A percentile compares a stretch with the other conserved stretches of the same genome.
phyloP scores from a whole-genome alignment of 2,888 invertebrate genomes.

The Andricus quercusramuli region DNA sequence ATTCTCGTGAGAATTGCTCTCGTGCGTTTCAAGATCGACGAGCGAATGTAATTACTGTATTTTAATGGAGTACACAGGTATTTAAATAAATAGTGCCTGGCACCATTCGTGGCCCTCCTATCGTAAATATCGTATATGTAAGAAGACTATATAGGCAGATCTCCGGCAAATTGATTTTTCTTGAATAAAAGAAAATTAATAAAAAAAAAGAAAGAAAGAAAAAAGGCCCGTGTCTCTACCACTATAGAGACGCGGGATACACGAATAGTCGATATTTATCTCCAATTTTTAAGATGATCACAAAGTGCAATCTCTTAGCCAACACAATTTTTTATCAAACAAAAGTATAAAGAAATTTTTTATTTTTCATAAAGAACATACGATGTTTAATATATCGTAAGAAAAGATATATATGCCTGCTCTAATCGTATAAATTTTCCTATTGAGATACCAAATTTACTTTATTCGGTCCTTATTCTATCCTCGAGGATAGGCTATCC shows the following conservation, averaged over 20 bases:
- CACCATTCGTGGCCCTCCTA: conserved; percentile 78
- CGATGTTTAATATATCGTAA: conserved; percentile 46
- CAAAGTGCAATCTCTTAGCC: conserved; percentile 78
- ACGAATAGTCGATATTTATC: conserved; percentile 63
- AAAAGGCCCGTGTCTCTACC: neutral
- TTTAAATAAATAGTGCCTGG: conserved; percentile 78
- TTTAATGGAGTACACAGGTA: conserved; percentile 75
- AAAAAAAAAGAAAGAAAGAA: neutral
- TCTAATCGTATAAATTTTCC: conserved; percentile 74
- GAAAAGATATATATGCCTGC: conserved; percentile 66
- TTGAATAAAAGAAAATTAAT: conserved; percentile 41
- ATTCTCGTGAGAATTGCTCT: conserved; percentile 69
- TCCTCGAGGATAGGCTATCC: neutral
- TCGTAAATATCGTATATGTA: conserved; percentile 60
- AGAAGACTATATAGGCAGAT: conserved; percentile 42
- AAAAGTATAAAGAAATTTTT: conserved; percentile 76
- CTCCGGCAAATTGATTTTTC: conserved; percentile 35
- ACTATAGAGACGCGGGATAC: conserved; percentile 2
- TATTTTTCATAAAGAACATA: conserved; percentile 76
- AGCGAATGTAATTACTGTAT: conserved; percentile 60
- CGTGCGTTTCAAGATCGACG: conserved; percentile 61
- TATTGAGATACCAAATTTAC: conserved; percentile 57
- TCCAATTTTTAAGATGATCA: conserved; percentile 76
- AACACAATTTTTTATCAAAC: conserved; percentile 75
- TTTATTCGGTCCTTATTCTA: conserved; percentile 9